Evolutionary conservation across 2,113 vertebrate species (phyloP).

Genomic region (Siniperca knerii): DNA sequence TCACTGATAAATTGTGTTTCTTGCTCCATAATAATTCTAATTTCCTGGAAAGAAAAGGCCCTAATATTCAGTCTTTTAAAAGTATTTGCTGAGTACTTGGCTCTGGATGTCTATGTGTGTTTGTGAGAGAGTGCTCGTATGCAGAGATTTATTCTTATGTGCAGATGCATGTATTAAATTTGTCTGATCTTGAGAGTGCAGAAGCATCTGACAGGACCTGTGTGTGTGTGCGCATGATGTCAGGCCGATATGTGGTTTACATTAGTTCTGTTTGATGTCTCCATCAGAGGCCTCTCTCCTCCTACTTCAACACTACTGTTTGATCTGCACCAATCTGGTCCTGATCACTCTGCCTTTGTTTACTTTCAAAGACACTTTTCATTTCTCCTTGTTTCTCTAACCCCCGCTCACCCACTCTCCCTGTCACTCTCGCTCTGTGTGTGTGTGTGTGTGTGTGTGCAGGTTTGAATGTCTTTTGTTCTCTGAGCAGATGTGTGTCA

Average conservation of each 20-base stretch:
- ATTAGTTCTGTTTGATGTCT: slow-evolving; percentile 83
- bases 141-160: slow-evolving; percentile 12
- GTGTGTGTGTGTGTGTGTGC: slow-evolving; percentile 27
- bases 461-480: slow-evolving; percentile 69
- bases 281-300: slow-evolving; percentile 76
- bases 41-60: slow-evolving; percentile 47
- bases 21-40: slow-evolving; percentile 45
- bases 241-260: slow-evolving; percentile 75
- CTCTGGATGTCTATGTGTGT: slow-evolving; percentile 12
- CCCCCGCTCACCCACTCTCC: slow-evolving; percentile 57
- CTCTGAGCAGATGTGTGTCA: slow-evolving; percentile 56
- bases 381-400: slow-evolving; percentile 75
- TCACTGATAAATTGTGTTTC: slow-evolving; percentile 43
- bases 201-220: slow-evolving; percentile 27
- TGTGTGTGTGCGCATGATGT: slow-evolving; percentile 48
- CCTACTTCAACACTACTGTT: slow-evolving; percentile 79
- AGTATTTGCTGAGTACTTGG: slow-evolving; percentile 56
- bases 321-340: slow-evolving; percentile 82
- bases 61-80: slow-evolving; percentile 49
- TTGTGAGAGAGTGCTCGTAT: neutral
- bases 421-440: slow-evolving; percentile 55
- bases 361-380: slow-evolving; percentile 81
- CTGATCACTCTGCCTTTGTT: slow-evolving; percentile 80
- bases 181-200: slow-evolving; percentile 27
- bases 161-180: slow-evolving; percentile 44